Base-by-base conservation (phyloP, 1,140 invertebrate species). In the Aphelinus atriplicis region DNA sequence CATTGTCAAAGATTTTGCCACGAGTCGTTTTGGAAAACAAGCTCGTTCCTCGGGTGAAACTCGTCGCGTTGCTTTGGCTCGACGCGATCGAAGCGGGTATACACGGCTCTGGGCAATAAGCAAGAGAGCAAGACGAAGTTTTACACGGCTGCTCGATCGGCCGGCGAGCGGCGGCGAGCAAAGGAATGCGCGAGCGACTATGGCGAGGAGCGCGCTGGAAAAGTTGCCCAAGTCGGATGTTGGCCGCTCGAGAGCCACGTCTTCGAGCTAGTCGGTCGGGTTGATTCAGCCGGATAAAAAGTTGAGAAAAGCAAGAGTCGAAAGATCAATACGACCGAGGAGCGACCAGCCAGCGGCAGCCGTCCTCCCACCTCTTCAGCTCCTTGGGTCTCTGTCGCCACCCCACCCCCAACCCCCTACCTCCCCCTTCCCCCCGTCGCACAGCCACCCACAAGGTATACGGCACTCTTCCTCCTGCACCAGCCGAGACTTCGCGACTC, bases 251-350 rank as follows among this genome's bases (percentile, higher is more conserved):
- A 3, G 42, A 9, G 61, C 10, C 9, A 48, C 61, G 61, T 48
- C 46, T 26, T 60, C 45, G 26, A 77, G 78, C 78, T 26, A 26
- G 26, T 26, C 76, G 77, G 78, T 74, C 78, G 80, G 80, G 81
- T 80, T 83, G 76, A 78, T 82, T 83, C 80, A 74, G 77, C 71
- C 55, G 79, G 79, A 81, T 82, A 83, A 82, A 81, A 83, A 81
- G 82, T 83, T 81, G 76, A 82, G 81, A 83, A 83, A 83, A 83
- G 81, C 80, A 81, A 81, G 81, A 82, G 81, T 80, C 80, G 78
- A 80, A 80, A 83, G 74, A 75, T 83, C 82, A 83, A 83, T 83
- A 83, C 81, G 80, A 79, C 78, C 80, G 79, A 82, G 26, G 26
- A 26, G 78, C 79, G 77, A 75, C 80, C 79, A 76, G 77, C 80